Percentiles rank a stretch among this genome's conserved stretches.
Conservation (phyloP, 2,797 vertebrate genomes). For the Hoplostethus mediterraneus region DNA sequence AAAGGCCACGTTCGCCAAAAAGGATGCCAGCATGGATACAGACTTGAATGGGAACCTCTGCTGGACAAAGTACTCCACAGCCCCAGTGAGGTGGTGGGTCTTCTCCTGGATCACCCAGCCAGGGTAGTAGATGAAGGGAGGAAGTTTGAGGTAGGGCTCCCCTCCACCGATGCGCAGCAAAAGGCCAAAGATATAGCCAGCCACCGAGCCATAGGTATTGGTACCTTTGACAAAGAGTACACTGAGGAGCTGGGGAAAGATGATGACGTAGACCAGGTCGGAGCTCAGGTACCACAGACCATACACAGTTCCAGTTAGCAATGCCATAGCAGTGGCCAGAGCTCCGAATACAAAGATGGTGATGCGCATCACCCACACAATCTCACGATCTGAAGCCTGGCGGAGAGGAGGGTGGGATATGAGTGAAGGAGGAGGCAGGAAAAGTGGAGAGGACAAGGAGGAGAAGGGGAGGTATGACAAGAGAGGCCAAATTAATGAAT, state of each 20-base stretch:
- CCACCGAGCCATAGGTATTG: constrained; percentile 95
- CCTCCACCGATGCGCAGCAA: constrained; percentile 94
- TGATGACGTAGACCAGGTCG: constrained; percentile 97
- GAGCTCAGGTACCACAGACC: constrained; percentile 99
- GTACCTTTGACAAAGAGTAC: constrained; percentile 96
- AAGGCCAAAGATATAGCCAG: constrained; percentile 92
- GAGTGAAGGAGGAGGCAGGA: neutral
- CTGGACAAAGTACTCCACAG: constrained; percentile 84
- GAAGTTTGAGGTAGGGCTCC: constrained; percentile 93
- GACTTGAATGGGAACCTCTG: constrained; percentile 97
- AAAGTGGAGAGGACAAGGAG: neutral
- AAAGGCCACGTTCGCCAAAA: constrained; percentile 89
- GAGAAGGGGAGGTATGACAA: neutral
- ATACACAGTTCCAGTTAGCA: constrained; percentile 93
- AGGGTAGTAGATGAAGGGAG: constrained; percentile 95
- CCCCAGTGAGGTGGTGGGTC: constrained; percentile 76
- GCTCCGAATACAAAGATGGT: constrained; percentile 97
- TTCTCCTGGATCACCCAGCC: constrained; percentile 89
- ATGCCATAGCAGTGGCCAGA: constrained; percentile 93
- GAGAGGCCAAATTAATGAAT: neutral
- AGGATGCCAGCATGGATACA: constrained; percentile 92
- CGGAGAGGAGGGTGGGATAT: constrained; percentile 29
- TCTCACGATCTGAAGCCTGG: constrained; percentile 95
- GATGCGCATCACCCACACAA: constrained; percentile 96
- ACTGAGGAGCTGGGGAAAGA: constrained; percentile 96